These are phyloP conservation scores for Lepilemur ruficaudatus DNA, from an alignment of 2,797 vertebrate species.

Conservation along the genomic window DNA sequence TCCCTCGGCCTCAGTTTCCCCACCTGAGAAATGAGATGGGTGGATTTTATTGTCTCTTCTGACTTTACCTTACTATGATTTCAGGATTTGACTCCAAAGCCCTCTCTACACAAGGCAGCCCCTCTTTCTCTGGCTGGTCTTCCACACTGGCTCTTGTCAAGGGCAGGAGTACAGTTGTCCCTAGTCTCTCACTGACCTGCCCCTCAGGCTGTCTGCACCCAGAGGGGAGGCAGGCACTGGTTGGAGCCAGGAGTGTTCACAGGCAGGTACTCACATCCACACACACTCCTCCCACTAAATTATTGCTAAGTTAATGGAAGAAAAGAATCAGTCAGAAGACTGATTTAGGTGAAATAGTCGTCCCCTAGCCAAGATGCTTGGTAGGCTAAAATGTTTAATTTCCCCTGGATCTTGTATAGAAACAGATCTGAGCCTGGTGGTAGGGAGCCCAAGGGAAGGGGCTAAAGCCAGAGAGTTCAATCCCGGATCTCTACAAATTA, in stretches of 20 bases:
- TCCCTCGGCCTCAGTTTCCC: background rate
- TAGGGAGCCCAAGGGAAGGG: background rate
- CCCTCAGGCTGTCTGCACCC: background rate
- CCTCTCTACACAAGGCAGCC: background rate
- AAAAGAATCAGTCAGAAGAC: background rate
- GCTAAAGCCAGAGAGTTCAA: background rate
- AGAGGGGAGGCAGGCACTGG: background rate
- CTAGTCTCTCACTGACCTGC: background rate
- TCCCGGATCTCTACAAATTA: too few relatives aligned
- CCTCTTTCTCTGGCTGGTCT: background rate
- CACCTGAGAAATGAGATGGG: background rate
- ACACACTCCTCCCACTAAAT: background rate
- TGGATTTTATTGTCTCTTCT: background rate
- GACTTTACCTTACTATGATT: background rate
- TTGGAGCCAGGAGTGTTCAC: too few relatives aligned
- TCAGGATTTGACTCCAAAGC: background rate
- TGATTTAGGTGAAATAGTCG: background rate
- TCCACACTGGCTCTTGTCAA: background rate
- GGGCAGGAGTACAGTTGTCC: fast-evolving
- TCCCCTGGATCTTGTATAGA: background rate
- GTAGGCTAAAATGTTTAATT: background rate
- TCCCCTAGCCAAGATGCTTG: background rate
- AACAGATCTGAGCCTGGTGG: background rate
- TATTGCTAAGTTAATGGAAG: background rate
- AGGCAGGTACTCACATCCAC: background rate